These are phyloP conservation scores for Bombyx mandarina DNA, from an alignment of 1,140 invertebrate species.

Conservation along the genomic window DNA sequence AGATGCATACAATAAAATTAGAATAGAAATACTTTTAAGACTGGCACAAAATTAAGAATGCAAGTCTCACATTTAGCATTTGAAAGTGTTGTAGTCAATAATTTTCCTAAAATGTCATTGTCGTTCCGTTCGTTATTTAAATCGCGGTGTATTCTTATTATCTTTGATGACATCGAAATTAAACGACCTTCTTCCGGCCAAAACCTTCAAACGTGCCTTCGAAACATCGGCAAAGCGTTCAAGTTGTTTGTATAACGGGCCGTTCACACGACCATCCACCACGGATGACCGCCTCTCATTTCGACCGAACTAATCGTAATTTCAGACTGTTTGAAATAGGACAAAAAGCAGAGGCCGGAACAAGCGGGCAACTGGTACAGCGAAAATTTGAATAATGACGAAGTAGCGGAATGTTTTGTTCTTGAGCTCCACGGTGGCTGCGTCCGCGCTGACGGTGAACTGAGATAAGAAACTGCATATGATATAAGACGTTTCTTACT, in stretches of 20 bases:
- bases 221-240: conserved; percentile 18
- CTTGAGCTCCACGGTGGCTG: conserved; percentile 52
- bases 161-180: no score
- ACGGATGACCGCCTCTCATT: conserved; percentile 57
- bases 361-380: conserved; percentile 62
- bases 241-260: conserved; percentile 47
- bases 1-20: no score
- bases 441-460: conserved; percentile 9
- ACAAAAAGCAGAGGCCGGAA: conserved; percentile 60
- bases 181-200: no score
- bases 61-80: not conserved
- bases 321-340: conserved; percentile 60
- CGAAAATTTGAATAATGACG: conserved; percentile 67
- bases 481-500: no score
- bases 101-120: not conserved
- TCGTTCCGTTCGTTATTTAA: not conserved
- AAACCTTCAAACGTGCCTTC: no score
- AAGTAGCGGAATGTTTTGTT: conserved; percentile 60
- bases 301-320: conserved; percentile 61
- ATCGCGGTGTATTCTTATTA: no score
- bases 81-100: not conserved
- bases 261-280: conserved; percentile 59
- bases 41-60: no score
- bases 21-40: no score
- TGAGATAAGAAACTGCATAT: no score